These are phyloP conservation scores for Chironex yamaguchii DNA, from an alignment of 30 jellyfish, hydroid and myxozoan species.

Conservation along the genomic window DNA sequence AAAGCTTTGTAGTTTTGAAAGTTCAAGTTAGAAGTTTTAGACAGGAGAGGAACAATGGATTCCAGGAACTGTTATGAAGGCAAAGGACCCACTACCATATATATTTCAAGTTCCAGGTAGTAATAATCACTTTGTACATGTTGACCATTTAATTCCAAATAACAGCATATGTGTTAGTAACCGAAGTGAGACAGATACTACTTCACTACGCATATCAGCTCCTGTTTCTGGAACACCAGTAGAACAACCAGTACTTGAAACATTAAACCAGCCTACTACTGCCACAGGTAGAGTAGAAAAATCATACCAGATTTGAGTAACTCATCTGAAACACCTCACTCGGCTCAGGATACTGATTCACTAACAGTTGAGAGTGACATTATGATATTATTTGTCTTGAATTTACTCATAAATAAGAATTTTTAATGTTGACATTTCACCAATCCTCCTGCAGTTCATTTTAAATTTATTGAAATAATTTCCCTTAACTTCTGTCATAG, in stretches of 20 bases:
- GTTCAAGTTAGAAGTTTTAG: not conserved
- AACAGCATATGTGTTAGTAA: not conserved
- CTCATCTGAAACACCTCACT: no score
- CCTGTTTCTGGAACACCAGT: not conserved
- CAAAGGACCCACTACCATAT: not conserved
- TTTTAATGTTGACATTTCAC: no score
- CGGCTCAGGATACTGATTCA: no score
- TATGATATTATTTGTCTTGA: no score
- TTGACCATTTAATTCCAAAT: not conserved
- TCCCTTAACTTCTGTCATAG: no score
- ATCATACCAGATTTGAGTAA: not conserved
- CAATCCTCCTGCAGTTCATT: no score
- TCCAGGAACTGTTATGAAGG: not conserved
- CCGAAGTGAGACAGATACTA: not conserved
- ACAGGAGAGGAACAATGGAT: not conserved
- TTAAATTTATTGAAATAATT: no score
- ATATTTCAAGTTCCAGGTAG: not conserved
- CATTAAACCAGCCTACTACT: not conserved
- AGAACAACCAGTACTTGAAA: not conserved
- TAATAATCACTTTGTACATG: not conserved
- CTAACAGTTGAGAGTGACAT: no score
- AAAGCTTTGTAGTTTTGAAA: not conserved
- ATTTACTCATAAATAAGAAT: no score
- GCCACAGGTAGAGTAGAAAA: not conserved
- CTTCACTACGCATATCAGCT: not conserved